Evolutionary conservation across 2,113 vertebrate species (phyloP).

Genomic region (Pica pica): DNA sequence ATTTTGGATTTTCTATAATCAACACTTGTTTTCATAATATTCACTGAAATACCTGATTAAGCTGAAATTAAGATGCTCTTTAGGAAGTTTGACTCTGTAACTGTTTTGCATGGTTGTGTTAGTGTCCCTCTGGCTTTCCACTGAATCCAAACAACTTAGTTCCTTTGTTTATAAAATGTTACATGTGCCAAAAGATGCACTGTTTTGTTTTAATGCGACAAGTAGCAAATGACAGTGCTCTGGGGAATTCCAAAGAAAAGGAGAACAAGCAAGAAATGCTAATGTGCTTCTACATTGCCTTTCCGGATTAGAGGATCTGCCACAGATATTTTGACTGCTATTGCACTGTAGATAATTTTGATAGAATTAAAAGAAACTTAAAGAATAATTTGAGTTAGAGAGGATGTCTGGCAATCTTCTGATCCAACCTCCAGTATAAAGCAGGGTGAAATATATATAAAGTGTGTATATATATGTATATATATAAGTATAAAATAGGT

Average conservation of each 20-base stretch:
- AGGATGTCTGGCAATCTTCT: not conserved
- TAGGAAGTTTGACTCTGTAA: constrained; percentile 31
- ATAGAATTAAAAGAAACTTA: not conserved
- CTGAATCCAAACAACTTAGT: constrained; percentile 23
- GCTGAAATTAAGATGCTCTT: constrained; percentile 15
- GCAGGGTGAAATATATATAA: not conserved
- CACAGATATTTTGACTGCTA: not conserved
- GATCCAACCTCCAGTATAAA: not conserved
- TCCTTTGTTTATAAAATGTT: constrained; percentile 54
- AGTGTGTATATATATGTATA: too few species aligned
- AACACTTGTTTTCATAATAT: not conserved
- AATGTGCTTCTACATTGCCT: constrained; percentile 4
- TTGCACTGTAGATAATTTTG: not conserved
- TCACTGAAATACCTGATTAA: not conserved
- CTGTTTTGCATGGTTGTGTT: constrained; percentile 15
- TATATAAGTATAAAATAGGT: not conserved
- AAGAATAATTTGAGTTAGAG: not conserved
- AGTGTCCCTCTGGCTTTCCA: constrained; percentile 25
- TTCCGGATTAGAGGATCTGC: not conserved
- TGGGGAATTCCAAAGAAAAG: constrained; percentile 24
- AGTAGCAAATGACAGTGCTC: constrained; percentile 44
- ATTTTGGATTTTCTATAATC: constrained; percentile 12
- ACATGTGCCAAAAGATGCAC: constrained; percentile 12
- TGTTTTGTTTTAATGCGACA: constrained; percentile 41
- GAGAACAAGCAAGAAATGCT: not conserved